These are phyloP conservation scores for Colius striatus DNA, from an alignment of 2,113 vertebrate species.

Conservation along the genomic window DNA sequence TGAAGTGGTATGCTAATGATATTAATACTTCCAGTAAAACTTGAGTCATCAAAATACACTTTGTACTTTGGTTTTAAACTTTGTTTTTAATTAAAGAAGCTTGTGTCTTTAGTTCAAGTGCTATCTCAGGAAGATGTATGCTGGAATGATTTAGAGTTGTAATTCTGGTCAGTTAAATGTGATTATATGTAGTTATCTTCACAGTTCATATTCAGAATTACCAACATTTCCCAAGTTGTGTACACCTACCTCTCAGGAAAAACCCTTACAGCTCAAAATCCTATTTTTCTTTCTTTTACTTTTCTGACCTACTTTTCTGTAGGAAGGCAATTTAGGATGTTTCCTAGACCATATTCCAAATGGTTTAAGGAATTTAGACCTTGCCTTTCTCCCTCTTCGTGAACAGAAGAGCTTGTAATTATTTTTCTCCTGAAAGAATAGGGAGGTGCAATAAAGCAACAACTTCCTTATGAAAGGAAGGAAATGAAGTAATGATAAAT, in stretches of 20 bases:
- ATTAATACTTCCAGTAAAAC: background rate
- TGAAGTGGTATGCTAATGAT: background rate
- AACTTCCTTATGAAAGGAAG: conserved; percentile 18
- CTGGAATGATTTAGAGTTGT: background rate
- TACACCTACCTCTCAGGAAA: background rate
- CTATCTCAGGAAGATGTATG: background rate
- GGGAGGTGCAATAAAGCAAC: conserved; percentile 5
- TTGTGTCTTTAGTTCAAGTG: background rate
- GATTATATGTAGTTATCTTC: background rate
- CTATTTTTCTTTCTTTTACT: background rate
- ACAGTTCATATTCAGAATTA: background rate
- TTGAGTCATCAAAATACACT: background rate
- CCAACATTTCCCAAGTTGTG: background rate
- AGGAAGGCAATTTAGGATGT: background rate
- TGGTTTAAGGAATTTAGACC: background rate
- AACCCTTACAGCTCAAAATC: background rate
- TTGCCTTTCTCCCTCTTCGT: background rate
- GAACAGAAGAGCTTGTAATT: background rate
- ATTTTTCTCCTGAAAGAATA: background rate
- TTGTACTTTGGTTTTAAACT: background rate
- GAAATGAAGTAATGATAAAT: conserved; percentile 39
- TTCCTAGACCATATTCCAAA: background rate
- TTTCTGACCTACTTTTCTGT: background rate
- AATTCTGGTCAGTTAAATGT: background rate
- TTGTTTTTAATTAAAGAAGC: background rate